phyloP scores from a whole-genome alignment of 2,113 vertebrate species.

The Physeter macrocephalus region DNA sequence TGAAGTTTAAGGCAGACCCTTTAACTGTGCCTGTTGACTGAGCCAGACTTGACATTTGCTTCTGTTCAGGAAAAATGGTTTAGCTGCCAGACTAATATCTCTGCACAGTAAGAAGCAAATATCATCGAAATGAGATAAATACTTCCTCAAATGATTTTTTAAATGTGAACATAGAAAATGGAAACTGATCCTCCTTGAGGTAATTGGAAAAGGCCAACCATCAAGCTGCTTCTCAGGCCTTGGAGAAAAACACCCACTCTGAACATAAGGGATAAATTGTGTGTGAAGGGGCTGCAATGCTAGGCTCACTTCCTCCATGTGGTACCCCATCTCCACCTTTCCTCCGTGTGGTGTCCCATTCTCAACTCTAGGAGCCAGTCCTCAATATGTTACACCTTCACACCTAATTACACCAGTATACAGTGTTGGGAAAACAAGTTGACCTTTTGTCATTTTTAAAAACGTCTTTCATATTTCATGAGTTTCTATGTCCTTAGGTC shows the following conservation, averaged over 20 bases:
- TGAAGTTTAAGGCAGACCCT: conserved; percentile 10
- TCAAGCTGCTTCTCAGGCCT: neutral
- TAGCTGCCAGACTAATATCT: conserved; percentile 41
- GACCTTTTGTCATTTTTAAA: neutral
- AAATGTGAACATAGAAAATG: neutral
- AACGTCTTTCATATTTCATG: neutral
- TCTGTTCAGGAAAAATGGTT: conserved; percentile 37
- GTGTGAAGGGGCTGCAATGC: neutral
- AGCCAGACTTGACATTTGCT: conserved; percentile 50
- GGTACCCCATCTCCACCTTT: neutral
- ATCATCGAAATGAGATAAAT: conserved; percentile 12
- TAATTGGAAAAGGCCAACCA: neutral
- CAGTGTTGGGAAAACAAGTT: neutral
- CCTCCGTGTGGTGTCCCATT: neutral
- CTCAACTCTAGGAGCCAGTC: neutral
- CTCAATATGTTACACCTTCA: neutral
- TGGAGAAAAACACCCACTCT: neutral
- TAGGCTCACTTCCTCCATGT: neutral
- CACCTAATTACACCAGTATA: neutral
- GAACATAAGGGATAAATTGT: neutral
- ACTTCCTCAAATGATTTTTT: conserved; percentile 27
- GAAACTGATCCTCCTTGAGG: neutral
- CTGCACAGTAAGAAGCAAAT: conserved; percentile 34
- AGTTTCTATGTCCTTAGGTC: neutral
- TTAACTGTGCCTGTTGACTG: neutral